Percentiles rank a stretch among this genome's conserved stretches.
Conservation (phyloP, 2,797 vertebrate genomes). For the Gymnothorax javanicus region DNA sequence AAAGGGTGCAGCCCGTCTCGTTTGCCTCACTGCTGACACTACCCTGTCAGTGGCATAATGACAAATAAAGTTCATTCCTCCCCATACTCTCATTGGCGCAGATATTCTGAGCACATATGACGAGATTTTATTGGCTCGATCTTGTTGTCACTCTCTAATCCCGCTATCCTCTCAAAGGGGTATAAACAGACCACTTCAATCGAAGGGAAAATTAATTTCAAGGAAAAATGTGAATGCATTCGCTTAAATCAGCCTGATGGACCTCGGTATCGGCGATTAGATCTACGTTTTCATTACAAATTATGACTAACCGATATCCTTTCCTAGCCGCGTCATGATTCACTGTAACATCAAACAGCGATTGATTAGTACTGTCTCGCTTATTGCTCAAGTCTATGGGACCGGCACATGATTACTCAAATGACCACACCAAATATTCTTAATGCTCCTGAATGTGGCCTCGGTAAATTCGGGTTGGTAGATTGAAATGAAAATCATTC, state of each 20-base stretch:
- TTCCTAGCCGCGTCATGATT: not conserved
- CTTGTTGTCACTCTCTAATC: constrained; percentile 25
- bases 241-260: not conserved
- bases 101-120: constrained; percentile 56
- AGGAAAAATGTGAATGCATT: not conserved
- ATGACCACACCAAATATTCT: not conserved
- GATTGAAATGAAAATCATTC: not conserved
- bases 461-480: not conserved
- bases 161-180: constrained; percentile 30
- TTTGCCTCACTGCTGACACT: not conserved
- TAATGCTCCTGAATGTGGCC: not conserved
- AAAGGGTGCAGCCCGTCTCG: not conserved
- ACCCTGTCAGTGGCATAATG: constrained; percentile 44
- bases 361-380: constrained; percentile 5
- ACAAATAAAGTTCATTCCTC: not conserved
- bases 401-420: too few species aligned
- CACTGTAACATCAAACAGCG: not conserved
- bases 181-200: constrained; percentile 2
- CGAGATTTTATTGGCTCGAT: constrained; percentile 54
- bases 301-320: not conserved
- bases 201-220: not conserved
- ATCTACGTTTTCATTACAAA: not conserved
- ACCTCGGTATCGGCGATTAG: not conserved
- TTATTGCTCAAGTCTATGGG: not conserved
- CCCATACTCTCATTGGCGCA: constrained; percentile 59